phyloP scores from a whole-genome alignment of 2,888 invertebrate genomes.

The Dilophus febrilis region DNA sequence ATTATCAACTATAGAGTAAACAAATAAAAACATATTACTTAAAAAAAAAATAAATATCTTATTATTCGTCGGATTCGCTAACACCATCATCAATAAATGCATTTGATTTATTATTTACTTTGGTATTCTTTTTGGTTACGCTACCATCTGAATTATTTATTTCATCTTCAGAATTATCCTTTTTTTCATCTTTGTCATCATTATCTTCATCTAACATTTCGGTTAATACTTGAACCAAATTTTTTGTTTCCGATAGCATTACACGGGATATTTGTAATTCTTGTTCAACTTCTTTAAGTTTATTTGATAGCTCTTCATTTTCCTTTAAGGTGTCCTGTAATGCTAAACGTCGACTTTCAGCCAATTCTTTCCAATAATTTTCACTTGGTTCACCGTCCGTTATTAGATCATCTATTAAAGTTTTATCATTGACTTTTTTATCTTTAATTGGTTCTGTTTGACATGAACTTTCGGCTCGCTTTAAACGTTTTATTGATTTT shows the following conservation, averaged over 20 bases:
- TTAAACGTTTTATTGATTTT: constrained; percentile 31
- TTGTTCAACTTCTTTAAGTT: constrained; percentile 29
- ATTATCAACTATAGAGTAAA: too few relatives aligned
- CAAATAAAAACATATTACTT: too few relatives aligned
- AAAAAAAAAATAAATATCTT: too few relatives aligned
- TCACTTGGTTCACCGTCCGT: constrained; percentile 50
- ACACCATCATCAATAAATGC: too few relatives aligned
- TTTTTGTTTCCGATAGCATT: constrained; percentile 57
- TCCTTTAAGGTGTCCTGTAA: constrained; percentile 56
- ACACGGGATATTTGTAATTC: constrained; percentile 51
- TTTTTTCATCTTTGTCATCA: constrained; percentile 18
- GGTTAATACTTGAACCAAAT: constrained; percentile 58
- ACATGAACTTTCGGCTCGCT: constrained; percentile 28
- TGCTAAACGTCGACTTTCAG: constrained; percentile 54
- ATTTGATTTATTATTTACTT: too few relatives aligned
- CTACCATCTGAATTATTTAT: too few relatives aligned
- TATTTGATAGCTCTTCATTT: constrained; percentile 41
- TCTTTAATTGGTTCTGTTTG: constrained; percentile 5
- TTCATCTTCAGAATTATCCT: too few relatives aligned
- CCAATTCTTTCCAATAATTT: constrained; percentile 58
- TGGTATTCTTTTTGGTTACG: too few relatives aligned
- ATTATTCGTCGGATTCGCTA: too few relatives aligned
- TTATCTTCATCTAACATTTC: constrained; percentile 45
- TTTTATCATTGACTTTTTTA: constrained; percentile 37
- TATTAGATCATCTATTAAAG: constrained; percentile 58